phyloP scores from a whole-genome alignment of 1,140 invertebrate species.

The Microplitis mediator region DNA sequence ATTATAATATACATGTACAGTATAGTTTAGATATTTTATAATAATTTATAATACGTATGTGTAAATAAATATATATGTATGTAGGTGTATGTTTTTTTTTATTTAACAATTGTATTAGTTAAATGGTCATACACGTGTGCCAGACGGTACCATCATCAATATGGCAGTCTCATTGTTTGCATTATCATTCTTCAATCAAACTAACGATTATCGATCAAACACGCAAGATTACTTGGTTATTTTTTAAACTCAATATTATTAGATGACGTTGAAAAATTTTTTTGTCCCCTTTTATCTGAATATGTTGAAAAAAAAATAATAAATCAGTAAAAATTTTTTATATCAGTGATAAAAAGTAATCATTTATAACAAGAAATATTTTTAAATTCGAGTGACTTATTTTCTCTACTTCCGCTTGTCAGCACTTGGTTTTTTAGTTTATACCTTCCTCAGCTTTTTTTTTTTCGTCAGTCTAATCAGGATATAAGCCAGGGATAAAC shows the following conservation, averaged over 20 bases:
- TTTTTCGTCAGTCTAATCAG: constrained; percentile 7
- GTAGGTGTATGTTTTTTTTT: no score
- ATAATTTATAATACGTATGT: no score
- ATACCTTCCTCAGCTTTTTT: neutral
- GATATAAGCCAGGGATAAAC: constrained; percentile 15
- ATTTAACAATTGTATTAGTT: no score
- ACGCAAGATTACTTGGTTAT: constrained; percentile 1
- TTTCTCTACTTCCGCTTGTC: constrained; percentile 18
- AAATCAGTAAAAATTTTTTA: no score
- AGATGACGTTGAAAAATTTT: neutral
- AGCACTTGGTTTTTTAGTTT: constrained; percentile 14
- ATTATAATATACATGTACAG: no score
- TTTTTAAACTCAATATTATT: neutral
- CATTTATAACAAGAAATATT: no score
- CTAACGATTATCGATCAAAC: constrained; percentile 14
- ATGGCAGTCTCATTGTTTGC: neutral
- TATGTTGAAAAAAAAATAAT: no score
- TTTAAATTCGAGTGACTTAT: constrained; percentile 7
- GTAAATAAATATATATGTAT: no score
- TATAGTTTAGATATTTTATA: no score
- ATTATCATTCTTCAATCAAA: constrained; percentile 2
- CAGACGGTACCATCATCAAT: neutral
- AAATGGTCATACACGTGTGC: neutral
- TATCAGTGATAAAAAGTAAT: no score
- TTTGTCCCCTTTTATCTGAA: no score